Evolutionary conservation across 2,113 vertebrate genomes (phyloP).

Genomic region (Oplegnathus fasciatus): DNA sequence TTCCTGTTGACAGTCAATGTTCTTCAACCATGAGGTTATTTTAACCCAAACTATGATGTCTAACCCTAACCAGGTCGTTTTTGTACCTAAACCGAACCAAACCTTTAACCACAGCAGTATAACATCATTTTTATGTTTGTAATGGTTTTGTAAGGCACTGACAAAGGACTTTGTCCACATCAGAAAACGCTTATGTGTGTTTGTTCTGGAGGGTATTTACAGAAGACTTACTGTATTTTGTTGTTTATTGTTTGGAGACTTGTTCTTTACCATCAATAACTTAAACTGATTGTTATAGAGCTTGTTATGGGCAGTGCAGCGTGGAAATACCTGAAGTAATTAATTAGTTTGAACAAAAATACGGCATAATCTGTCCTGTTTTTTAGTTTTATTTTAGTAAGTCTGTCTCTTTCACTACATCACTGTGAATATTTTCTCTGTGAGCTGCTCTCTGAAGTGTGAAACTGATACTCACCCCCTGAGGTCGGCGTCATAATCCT

Average conservation of each 20-base stretch:
- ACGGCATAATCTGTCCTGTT: neutral
- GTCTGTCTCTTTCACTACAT: neutral
- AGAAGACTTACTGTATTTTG: neutral
- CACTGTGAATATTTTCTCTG: constrained; percentile 34
- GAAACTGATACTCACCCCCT: constrained; percentile 40
- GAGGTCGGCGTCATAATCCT: constrained; percentile 16
- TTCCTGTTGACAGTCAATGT: too few species aligned
- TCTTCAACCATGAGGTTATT: too few species aligned
- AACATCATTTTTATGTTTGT: too few species aligned
- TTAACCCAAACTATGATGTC: too few species aligned
- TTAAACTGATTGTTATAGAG: neutral
- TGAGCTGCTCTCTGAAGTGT: constrained; percentile 37
- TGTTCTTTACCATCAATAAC: neutral
- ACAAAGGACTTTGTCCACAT: too few species aligned
- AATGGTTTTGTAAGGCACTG: too few species aligned
- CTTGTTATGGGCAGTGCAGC: neutral
- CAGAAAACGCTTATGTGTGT: too few species aligned
- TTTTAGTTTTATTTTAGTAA: neutral
- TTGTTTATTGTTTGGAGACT: neutral
- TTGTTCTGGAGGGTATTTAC: too few species aligned
- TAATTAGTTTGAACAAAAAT: neutral
- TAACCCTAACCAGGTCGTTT: too few species aligned
- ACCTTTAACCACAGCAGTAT: too few species aligned
- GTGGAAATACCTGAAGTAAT: neutral
- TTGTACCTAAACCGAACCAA: too few species aligned